Evolutionary conservation across 37 sponge, comb jelly and placozoan species (phyloP), one percentile per base, ranked within the genome.

Genomic region (Aphrocallistes beatrix): DNA sequence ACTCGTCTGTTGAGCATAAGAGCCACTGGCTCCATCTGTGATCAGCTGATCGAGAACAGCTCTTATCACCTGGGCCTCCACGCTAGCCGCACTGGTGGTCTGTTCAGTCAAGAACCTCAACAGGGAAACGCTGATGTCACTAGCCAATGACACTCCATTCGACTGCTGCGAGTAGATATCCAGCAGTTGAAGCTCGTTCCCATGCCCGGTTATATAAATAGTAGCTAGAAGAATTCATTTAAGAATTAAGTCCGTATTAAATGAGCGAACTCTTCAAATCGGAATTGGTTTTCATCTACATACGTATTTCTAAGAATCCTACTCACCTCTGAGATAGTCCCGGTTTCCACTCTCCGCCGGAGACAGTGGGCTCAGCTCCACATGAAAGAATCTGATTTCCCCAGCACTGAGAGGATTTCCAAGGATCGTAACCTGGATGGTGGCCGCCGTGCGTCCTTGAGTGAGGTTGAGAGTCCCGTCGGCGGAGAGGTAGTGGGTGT

Each of bases 401-500:
- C 86, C 37, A 50, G 89, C 90, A 0, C 91, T 90, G 10, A 87
- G 34, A 37, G 36, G 25, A 87, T 95, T 93, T 1, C 51, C 84
- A 1, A 90, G 81, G 28, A 95, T 88, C 1, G 49, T 32, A 8
- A 95, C n/a, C 1, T 85, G 30, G 38, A 91, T 36, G 37, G 83
- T 86, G 1, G 45, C 39, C 34, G 39, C 49, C 0, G 38, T 81
- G 23, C 83, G 88, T 1, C 92, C 93, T 36, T 90, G 93, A 36
- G 85, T 85, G 51, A 95, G 93, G 21, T 81, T 81, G 51, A 95
- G 82, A 0, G 81, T 39, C 9, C 85, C 86, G 39, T 87, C 90
- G 84, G 87, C 85, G 19, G 88, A 90, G 51, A 84, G 0, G 37
- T 21, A 86, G 39, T 86, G 81, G 23, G 23, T 34, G 17, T 82